Evolutionary conservation across 2,113 vertebrate genomes (phyloP).

Genomic region (Labeo rohita): DNA sequence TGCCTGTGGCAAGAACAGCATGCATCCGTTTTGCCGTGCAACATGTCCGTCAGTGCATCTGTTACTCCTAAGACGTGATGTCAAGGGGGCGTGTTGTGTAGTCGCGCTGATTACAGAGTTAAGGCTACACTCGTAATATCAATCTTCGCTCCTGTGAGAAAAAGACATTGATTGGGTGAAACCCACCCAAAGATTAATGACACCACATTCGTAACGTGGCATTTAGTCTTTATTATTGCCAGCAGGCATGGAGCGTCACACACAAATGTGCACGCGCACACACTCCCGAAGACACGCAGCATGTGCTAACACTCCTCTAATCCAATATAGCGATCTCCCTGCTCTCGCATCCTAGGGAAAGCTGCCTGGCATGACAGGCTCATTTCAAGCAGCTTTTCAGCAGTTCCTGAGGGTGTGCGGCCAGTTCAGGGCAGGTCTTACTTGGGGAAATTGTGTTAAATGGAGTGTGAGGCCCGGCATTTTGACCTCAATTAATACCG

Average conservation of each 20-base stretch:
- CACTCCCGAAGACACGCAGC: slow-evolving; percentile 37
- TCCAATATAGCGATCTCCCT: slow-evolving; percentile 62
- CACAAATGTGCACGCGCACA: slow-evolving; percentile 33
- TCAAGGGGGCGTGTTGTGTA: slow-evolving; percentile 33
- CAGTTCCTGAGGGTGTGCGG: slow-evolving; percentile 55
- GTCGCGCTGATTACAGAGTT: slow-evolving; percentile 24
- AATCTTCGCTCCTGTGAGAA: slow-evolving; percentile 61
- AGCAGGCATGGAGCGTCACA: slow-evolving; percentile 54
- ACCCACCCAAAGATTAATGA: slow-evolving; percentile 66
- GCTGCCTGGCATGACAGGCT: slow-evolving; percentile 33
- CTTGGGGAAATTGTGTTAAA: slow-evolving; percentile 58
- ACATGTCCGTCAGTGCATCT: slow-evolving; percentile 14
- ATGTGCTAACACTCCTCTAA: slow-evolving; percentile 57
- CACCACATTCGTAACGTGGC: slow-evolving; percentile 63
- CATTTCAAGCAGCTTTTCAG: slow-evolving; percentile 55
- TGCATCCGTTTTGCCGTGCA: neutral
- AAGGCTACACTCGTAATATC: slow-evolving; percentile 36
- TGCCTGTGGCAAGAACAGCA: slow-evolving; percentile 18
- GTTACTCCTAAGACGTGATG: slow-evolving; percentile 14
- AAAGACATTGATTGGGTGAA: slow-evolving; percentile 67
- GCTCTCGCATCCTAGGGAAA: slow-evolving; percentile 10
- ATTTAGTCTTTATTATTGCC: slow-evolving; percentile 65
- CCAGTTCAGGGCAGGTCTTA: slow-evolving; percentile 41
- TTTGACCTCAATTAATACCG: slow-evolving; percentile 66
- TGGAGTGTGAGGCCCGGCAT: slow-evolving; percentile 52